phyloP scores from a whole-genome alignment of 2,888 invertebrate genomes.

The Macaria notata region DNA sequence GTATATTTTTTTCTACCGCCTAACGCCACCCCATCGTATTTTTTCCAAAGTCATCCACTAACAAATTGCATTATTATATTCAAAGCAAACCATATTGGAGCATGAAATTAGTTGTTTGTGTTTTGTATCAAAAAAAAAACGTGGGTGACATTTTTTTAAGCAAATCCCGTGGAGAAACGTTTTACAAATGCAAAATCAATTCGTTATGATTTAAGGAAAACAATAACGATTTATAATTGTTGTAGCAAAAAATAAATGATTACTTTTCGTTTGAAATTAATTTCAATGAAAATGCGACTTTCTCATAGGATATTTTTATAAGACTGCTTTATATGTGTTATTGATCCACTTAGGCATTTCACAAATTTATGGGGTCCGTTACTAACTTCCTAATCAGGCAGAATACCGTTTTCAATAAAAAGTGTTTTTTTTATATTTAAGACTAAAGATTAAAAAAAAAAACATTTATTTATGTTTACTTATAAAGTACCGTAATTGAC shows the following conservation, averaged over 20 bases:
- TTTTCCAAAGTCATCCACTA: conserved; percentile 26
- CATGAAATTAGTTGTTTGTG: conserved; percentile 64
- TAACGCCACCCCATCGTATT: conserved; percentile 3
- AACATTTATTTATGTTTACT: too few relatives aligned
- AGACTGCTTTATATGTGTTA: too few relatives aligned
- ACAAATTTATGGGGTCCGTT: too few relatives aligned
- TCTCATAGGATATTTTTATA: too few relatives aligned
- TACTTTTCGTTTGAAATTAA: neutral
- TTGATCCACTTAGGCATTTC: too few relatives aligned
- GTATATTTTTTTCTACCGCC: too few relatives aligned
- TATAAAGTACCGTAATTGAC: too few relatives aligned
- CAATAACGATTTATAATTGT: conserved; percentile 11
- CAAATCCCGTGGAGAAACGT: conserved; percentile 58
- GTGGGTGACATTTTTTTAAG: conserved; percentile 72
- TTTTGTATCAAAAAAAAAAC: conserved; percentile 50
- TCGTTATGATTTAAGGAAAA: conserved; percentile 41
- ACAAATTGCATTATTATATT: conserved; percentile 48
- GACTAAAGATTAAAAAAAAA: too few relatives aligned
- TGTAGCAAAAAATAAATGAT: conserved; percentile 7
- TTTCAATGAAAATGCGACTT: too few relatives aligned
- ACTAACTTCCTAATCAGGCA: too few relatives aligned
- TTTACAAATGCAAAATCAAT: conserved; percentile 47
- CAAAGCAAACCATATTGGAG: conserved; percentile 47
- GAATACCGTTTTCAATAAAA: too few relatives aligned
- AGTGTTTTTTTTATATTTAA: too few relatives aligned